Conservation (phyloP, 2,113 vertebrate species). For the Strigops habroptila region DNA sequence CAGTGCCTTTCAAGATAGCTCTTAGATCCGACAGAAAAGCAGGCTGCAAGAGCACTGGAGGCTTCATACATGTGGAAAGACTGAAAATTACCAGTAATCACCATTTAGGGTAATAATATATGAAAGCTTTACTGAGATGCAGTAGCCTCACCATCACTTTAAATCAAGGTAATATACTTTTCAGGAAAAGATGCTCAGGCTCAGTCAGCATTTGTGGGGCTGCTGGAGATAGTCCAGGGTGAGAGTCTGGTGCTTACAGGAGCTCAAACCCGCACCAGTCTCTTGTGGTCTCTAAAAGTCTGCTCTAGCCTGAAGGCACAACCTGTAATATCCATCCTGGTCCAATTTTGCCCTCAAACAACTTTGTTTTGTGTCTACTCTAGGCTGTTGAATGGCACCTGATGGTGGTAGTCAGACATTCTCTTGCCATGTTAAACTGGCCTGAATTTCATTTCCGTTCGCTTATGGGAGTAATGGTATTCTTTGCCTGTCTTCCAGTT, state of each 20-base stretch:
- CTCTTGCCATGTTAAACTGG: neutral
- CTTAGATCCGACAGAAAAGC: neutral
- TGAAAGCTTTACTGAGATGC: neutral
- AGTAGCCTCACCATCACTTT: neutral
- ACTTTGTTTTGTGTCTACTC: neutral
- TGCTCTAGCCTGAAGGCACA: neutral
- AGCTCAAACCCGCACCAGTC: neutral
- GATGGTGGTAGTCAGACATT: neutral
- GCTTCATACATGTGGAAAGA: neutral
- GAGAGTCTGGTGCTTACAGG: neutral
- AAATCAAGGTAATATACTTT: neutral
- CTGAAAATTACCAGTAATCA: neutral
- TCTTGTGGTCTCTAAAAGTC: neutral
- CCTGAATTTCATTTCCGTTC: conserved; percentile 52
- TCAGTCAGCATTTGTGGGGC: neutral
- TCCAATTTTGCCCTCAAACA: neutral
- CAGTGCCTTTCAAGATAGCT: neutral
- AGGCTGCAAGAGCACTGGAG: neutral
- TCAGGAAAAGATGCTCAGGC: neutral
- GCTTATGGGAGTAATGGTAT: conserved; percentile 43
- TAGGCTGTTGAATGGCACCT: neutral
- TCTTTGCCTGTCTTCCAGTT: conserved; percentile 42
- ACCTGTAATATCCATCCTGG: neutral
- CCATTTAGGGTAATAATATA: neutral
- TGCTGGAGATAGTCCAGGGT: neutral